Percentiles rank a stretch among this genome's conserved stretches.
phyloP scores from a whole-genome alignment of 2,888 invertebrate species.

The Drosophila sordidapex region DNA sequence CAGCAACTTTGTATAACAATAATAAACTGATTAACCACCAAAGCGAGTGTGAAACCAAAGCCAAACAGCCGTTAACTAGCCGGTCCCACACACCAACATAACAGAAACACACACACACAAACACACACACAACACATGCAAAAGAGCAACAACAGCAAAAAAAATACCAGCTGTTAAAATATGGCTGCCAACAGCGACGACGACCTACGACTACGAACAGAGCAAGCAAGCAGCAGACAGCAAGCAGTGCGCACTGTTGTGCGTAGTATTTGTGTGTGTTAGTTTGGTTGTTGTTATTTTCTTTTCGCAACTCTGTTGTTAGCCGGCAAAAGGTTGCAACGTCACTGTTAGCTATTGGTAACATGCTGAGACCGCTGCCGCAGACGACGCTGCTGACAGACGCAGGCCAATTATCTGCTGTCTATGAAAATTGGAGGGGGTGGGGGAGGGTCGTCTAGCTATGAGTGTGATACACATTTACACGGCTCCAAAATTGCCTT shows the following conservation, averaged over 20 bases:
- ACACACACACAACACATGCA: neutral
- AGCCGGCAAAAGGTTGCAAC: constrained; percentile 42
- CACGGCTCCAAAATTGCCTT: constrained; percentile 39
- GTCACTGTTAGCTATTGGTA: constrained; percentile 69
- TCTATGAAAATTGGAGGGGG: neutral
- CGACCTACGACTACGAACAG: constrained; percentile 49
- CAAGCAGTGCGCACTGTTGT: neutral
- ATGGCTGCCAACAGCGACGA: constrained; percentile 40
- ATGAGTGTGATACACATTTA: constrained; percentile 10
- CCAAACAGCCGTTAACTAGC: constrained; percentile 59
- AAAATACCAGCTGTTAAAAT: constrained; percentile 45
- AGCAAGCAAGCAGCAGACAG: constrained; percentile 15
- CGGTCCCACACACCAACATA: constrained; percentile 21
- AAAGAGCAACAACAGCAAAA: constrained; percentile 8
- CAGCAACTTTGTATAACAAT: constrained; percentile 4
- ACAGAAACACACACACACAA: constrained; percentile 10
- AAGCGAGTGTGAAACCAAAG: constrained; percentile 47
- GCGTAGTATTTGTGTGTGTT: constrained; percentile 8
- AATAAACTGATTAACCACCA: constrained; percentile 47
- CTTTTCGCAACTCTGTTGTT: constrained; percentile 25
- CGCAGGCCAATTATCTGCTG: constrained; percentile 49
- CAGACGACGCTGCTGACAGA: constrained; percentile 24
- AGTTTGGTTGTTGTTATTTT: constrained; percentile 2
- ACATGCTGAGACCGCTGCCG: constrained; percentile 52
- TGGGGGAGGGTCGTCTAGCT: neutral